Percentiles rank a stretch among this genome's conserved stretches.
Conservation (phyloP, 2,797 vertebrate genomes). For the Rhinatrema bivittatum region DNA sequence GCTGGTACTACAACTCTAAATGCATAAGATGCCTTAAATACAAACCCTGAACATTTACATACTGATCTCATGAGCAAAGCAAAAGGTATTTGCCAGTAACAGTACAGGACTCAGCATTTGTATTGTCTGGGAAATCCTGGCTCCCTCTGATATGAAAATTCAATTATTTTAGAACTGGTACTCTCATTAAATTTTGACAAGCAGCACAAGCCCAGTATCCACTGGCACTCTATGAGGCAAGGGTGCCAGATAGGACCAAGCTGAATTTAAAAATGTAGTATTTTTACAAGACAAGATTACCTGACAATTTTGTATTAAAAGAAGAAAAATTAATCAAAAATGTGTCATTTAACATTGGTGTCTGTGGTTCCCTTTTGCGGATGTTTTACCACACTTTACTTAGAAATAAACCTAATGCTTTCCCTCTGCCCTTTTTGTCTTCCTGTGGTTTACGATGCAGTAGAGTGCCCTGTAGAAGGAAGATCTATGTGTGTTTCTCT, state of each 20-base stretch:
- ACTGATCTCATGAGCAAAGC: constrained; percentile 99
- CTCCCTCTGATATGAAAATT: constrained; percentile 99
- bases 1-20: constrained; percentile 93
- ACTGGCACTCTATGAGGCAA: constrained; percentile 82
- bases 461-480: constrained; percentile 23
- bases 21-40: constrained; percentile 99
- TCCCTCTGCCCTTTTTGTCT: constrained; percentile 9
- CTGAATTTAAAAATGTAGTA: constrained; percentile 94
- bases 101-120: constrained; percentile 99
- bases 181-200: constrained; percentile 98
- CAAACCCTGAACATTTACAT: constrained; percentile 97
- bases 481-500: constrained; percentile 25
- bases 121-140: constrained; percentile 99
- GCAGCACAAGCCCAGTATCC: constrained; percentile 84
- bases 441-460: constrained; percentile 27
- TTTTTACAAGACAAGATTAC: constrained; percentile 98
- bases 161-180: constrained; percentile 99
- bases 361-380: constrained; percentile 55
- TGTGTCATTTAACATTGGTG: constrained; percentile 75
- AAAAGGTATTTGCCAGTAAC: constrained; percentile 99
- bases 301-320: constrained; percentile 95
- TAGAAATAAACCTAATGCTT: constrained; percentile 37
- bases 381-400: constrained; percentile 56
- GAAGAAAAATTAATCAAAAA: constrained; percentile 95
- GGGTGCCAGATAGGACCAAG: constrained; percentile 87